These are phyloP conservation scores for Cuniculus paca DNA, from an alignment of 2,797 vertebrate genomes.

Conservation along the genomic window DNA sequence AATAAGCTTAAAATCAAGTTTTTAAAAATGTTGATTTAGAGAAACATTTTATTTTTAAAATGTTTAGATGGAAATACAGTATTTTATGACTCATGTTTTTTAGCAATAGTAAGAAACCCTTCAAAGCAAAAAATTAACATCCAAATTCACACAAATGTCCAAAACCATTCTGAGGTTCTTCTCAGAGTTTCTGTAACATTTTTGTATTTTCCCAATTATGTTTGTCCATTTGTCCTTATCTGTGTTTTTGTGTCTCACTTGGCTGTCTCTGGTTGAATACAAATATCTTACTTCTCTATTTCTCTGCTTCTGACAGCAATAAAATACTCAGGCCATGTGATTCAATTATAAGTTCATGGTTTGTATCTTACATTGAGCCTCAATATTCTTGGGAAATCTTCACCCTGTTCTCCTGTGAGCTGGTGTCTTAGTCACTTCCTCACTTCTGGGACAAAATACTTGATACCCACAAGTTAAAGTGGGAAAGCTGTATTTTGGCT, in stretches of 20 bases:
- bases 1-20: not conserved
- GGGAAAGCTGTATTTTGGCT: not conserved
- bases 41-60: slow-evolving; percentile 3
- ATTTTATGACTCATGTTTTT: not conserved
- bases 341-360: not conserved
- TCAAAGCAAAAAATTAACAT: not conserved
- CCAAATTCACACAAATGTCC: not conserved
- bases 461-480: not conserved
- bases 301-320: not conserved
- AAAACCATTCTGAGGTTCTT: slow-evolving; percentile 8
- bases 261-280: not conserved
- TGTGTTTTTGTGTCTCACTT: not conserved
- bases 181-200: not conserved
- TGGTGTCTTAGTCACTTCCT: not conserved
- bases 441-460: not conserved
- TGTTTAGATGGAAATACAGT: not conserved
- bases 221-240: not conserved
- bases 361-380: not conserved
- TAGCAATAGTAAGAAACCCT: not conserved
- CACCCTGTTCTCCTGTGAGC: not conserved
- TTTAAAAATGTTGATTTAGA: not conserved
- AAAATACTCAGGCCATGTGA: not conserved
- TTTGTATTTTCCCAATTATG: not conserved
- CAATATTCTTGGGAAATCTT: not conserved
- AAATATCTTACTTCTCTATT: not conserved